Conservation (phyloP, 2,797 vertebrate species). For the Chelmon rostratus region DNA sequence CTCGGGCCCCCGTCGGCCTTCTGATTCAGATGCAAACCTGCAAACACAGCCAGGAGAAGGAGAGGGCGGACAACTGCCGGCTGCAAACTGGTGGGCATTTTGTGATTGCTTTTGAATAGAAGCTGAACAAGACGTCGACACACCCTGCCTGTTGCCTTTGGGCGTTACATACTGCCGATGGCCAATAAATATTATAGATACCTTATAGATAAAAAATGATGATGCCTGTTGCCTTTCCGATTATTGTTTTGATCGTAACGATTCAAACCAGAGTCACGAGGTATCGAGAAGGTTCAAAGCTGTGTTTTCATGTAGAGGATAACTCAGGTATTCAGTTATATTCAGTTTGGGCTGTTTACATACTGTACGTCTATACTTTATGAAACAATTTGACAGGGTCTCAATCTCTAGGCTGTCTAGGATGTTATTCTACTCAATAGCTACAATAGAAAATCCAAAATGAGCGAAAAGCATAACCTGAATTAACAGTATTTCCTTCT, state of each 20-base stretch:
- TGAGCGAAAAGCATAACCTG: background rate
- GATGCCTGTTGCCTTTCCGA: background rate
- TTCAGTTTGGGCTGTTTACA: background rate
- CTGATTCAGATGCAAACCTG: conserved; percentile 82
- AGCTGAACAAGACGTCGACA: conserved; percentile 44
- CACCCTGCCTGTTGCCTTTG: conserved; percentile 21
- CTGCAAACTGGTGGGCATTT: conserved; percentile 65
- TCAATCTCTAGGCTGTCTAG: background rate
- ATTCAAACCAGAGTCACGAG: background rate
- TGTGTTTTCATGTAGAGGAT: conserved; percentile 3
- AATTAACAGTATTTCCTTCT: too few relatives aligned
- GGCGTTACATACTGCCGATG: conserved; percentile 3
- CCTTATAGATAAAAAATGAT: background rate
- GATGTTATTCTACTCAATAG: background rate
- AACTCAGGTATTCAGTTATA: background rate
- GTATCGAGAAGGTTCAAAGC: background rate
- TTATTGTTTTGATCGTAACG: conserved; percentile 14
- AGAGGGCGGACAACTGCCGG: conserved; percentile 64
- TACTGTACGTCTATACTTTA: background rate
- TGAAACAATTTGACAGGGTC: background rate
- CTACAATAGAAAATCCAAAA: background rate
- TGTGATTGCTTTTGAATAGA: conserved; percentile 67
- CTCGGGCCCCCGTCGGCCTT: conserved; percentile 63
- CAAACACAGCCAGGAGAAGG: conserved; percentile 70
- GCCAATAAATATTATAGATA: conserved; percentile 15